Base-by-base conservation (phyloP, 2,797 vertebrate genomes). In the Gambelia wislizenii region DNA sequence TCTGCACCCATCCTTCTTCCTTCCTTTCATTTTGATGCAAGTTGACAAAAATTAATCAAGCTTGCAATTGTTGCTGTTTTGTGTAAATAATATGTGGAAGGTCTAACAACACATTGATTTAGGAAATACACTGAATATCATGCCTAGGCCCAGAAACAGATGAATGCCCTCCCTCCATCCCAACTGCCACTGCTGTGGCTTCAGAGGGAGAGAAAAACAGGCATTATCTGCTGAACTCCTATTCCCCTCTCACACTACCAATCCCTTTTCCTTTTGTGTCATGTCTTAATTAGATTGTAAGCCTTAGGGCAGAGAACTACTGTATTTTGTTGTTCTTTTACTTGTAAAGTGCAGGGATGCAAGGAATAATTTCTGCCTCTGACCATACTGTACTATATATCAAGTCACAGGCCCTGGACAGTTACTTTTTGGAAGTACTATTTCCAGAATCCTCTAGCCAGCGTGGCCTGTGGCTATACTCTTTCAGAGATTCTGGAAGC, bases 41-140 rank as follows among this genome's bases (percentile, higher is more conserved):
- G 61, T 47, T 61, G 87, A 86, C 85, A 42, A 93, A 0, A 90
- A 92, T 93, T 94, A 91, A 95, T 95, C 92, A 93, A 18, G 47
- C 56, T 18, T 49, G 1, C n/a, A 47, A 59, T 52, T 70, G 1
- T 33, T 52, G 47, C 18, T 36, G n/a, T 33, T 89, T 79, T 44
- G n/a, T 47, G 2, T 18, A 70, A 83, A 64, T 49, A 75, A 72
- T 42, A 1, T 56, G 27, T 54, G 39, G 49, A 59, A 61, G 8
- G 56, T 30, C 33, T 47, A 85, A n/a, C 14, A 9, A 39, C 33
- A 70, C 49, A 27, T 33, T 59, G 8, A 30, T 33, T 67, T 36
- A 61, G 56, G 30, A 44, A 59, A 70, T 56, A 56, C 18, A 70
- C 20, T 79, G 39, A 39, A 47, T 54, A 47, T 70, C 27, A 14